Base-by-base conservation (phyloP, 2,113 vertebrate genomes). In the Chunga burmeisteri region DNA sequence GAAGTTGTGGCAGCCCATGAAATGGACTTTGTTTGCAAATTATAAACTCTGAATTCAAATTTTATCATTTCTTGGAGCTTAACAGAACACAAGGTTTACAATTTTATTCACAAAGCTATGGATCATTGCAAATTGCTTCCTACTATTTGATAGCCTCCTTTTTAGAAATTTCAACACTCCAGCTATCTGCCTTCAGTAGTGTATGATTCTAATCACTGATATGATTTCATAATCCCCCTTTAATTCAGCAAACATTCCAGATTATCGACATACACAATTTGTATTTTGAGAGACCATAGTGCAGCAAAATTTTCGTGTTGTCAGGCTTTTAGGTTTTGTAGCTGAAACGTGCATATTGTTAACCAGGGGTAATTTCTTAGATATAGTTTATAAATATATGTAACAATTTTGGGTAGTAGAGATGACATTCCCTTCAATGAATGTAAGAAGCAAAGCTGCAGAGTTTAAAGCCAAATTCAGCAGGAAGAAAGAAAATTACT, bases 401-500 rank as follows among this genome's bases (percentile, higher is more conserved):
- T 74, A 90, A 72, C 34, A 94, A 42, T 96, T 94, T 86, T 7
- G 67, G 55, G 74, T 83, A 66, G 91, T 52, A 66, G 59, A 97
- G 91, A 94, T 89, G 88, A 96, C 83, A 52, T 92, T 97, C 88
- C 65, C 79, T 87, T 86, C 81, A 73, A 61, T 78, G 61, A 93
- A 93, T 81, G 56, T 93, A 90, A 83, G 85, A 90, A 90, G 68
- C 84, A 90, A 96, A 89, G 71, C 90, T 91, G 74, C 67, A 87
- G 70, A 93, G 65, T 95, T 95, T 91, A 86, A 95, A 95, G 86
- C 90, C 91, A 96, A 96, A 96, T 96, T 96, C 94, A 97, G 87
- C 95, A 96, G 90, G 96, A 96, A 95, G 92, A 96, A 96, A 90
- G 94, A 93, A 97, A 96, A 97, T 95, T 93, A 67, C 94, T 97